Evolutionary conservation across 2,888 invertebrate genomes (phyloP).

Genomic region (Pyralis farinalis): DNA sequence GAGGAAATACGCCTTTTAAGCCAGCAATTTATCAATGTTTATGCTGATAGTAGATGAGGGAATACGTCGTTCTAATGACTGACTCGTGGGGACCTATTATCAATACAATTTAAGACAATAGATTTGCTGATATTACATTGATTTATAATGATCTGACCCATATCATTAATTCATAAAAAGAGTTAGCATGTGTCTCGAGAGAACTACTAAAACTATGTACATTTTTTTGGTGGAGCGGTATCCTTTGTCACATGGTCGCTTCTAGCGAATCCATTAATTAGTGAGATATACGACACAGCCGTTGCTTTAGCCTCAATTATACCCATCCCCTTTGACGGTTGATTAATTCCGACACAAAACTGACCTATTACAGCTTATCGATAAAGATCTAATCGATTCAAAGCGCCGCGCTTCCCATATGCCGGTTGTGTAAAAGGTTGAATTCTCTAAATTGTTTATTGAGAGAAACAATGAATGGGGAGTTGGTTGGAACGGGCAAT

Average conservation of each 20-base stretch:
- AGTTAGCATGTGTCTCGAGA: too few relatives aligned
- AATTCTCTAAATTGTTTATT: slow-evolving; percentile 58
- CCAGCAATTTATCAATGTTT: slow-evolving; percentile 1
- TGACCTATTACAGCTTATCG: slow-evolving; percentile 74
- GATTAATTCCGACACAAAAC: slow-evolving; percentile 78
- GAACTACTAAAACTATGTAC: slow-evolving; percentile 15
- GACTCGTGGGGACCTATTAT: too few relatives aligned
- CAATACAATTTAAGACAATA: too few relatives aligned
- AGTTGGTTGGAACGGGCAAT: slow-evolving; percentile 60
- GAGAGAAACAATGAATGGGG: slow-evolving; percentile 74
- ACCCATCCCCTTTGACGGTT: slow-evolving; percentile 73
- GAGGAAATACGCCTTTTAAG: slow-evolving; percentile 4
- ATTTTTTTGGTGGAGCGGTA: slow-evolving; percentile 50
- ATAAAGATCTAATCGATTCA: slow-evolving; percentile 74
- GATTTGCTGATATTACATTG: too few relatives aligned
- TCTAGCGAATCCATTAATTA: slow-evolving; percentile 78
- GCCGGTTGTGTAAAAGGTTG: slow-evolving; percentile 58
- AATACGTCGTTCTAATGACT: neutral
- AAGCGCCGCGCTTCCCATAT: slow-evolving; percentile 71
- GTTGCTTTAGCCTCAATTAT: slow-evolving; percentile 67
- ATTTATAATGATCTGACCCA: too few relatives aligned
- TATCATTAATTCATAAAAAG: too few relatives aligned
- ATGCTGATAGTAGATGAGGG: neutral
- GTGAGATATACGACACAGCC: slow-evolving; percentile 71
- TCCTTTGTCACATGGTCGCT: slow-evolving; percentile 67